These are phyloP conservation scores for Parauchenoglanis punctatus DNA, from an alignment of 2,797 vertebrate genomes.

Conservation along the genomic window DNA sequence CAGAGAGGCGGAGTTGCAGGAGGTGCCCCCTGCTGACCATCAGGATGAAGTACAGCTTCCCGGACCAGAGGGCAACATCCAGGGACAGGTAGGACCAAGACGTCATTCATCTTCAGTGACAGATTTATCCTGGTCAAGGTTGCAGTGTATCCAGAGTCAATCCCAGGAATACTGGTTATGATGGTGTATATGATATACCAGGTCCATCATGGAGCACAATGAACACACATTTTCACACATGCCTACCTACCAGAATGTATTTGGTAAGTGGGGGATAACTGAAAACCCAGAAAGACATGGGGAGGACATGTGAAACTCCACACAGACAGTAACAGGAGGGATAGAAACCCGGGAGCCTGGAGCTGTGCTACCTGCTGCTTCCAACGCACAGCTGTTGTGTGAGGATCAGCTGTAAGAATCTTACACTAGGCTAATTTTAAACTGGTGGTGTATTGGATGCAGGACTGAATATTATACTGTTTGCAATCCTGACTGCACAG, in stretches of 20 bases:
- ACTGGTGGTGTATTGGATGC: neutral
- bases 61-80: constrained; percentile 65
- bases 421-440: neutral
- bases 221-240: neutral
- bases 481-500: no score
- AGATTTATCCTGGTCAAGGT: neutral
- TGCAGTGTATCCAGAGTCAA: neutral
- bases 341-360: neutral
- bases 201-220: neutral
- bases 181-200: neutral
- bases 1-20: constrained; percentile 40
- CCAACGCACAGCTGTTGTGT: neutral
- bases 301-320: neutral
- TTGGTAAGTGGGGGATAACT: neutral
- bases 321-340: neutral
- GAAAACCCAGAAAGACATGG: neutral
- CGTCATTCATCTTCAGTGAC: neutral
- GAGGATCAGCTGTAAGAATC: neutral
- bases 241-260: neutral
- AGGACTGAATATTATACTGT: neutral
- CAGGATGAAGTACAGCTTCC: constrained; percentile 61
- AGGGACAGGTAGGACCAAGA: constrained; percentile 66
- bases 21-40: constrained; percentile 54
- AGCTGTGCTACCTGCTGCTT: neutral
- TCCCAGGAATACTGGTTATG: neutral